phyloP scores from a whole-genome alignment of 2,888 invertebrate species.

The Noctuana brunneofusca region DNA sequence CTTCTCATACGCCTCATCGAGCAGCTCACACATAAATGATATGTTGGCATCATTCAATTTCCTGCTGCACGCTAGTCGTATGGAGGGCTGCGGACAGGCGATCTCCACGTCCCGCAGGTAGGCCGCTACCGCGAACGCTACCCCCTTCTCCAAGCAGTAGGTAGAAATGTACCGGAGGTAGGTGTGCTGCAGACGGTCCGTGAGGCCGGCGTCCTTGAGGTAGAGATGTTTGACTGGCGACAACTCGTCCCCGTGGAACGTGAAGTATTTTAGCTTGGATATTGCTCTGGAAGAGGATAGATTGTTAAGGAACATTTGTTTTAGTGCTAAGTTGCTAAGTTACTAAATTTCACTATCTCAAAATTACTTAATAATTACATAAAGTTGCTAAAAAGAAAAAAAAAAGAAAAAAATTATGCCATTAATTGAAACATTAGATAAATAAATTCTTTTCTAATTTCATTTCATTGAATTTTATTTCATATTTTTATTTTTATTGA shows the following conservation, averaged over 20 bases:
- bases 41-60: constrained; percentile 85
- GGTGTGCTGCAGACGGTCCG: constrained; percentile 70
- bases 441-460: too few relatives aligned
- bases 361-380: too few relatives aligned
- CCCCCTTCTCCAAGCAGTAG: constrained; percentile 85
- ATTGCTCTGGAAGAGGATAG: constrained; percentile 73
- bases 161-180: constrained; percentile 85
- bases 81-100: constrained; percentile 86
- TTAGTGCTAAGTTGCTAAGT: too few relatives aligned
- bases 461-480: too few relatives aligned
- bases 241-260: constrained; percentile 82
- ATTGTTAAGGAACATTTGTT: too few relatives aligned
- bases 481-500: too few relatives aligned
- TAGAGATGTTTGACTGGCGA: constrained; percentile 91
- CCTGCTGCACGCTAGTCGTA: constrained; percentile 87
- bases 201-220: constrained; percentile 77
- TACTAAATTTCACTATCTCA: too few relatives aligned
- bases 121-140: constrained; percentile 87
- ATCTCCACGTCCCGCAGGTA: constrained; percentile 87
- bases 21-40: constrained; percentile 55
- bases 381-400: too few relatives aligned
- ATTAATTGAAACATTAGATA: too few relatives aligned
- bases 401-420: too few relatives aligned
- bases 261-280: constrained; percentile 68
- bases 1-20: constrained; percentile 70